These are phyloP conservation scores for Paramormyrops hopkinsi DNA, from an alignment of 2,797 vertebrate species.

Conservation along the genomic window DNA sequence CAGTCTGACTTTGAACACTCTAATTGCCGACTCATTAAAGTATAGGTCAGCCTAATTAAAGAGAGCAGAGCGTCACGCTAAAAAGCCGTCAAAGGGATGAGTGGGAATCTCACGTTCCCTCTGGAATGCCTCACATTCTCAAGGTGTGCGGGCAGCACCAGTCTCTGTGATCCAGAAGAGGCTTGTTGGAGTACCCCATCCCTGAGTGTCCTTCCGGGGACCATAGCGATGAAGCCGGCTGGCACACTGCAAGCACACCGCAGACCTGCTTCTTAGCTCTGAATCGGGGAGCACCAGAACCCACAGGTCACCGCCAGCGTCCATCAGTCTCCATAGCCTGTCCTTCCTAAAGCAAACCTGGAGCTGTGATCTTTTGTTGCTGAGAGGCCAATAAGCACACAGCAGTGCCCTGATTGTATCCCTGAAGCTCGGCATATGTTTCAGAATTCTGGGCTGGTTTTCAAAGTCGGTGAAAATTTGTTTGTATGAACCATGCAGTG, in stretches of 20 bases:
- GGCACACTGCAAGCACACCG: background rate
- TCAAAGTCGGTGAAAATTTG: conserved; percentile 2
- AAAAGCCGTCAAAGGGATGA: conserved; percentile 54
- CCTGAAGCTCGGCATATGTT: background rate
- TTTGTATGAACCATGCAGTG: background rate
- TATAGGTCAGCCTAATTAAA: conserved; percentile 64
- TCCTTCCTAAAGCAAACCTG: background rate
- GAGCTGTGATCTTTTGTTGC: background rate
- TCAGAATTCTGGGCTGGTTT: background rate
- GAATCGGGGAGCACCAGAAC: background rate
- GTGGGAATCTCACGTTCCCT: conserved; percentile 45
- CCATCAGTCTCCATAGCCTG: background rate
- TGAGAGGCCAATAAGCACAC: background rate
- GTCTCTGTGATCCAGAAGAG: background rate
- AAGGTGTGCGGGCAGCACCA: background rate
- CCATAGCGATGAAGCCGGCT: background rate
- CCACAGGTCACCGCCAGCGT: background rate
- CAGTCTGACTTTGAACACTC: conserved; percentile 20
- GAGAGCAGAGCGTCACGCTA: conserved; percentile 55
- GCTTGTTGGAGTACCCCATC: background rate
- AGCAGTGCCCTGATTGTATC: background rate
- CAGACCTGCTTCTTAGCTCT: conserved; percentile 11
- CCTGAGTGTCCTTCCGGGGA: background rate
- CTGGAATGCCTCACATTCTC: background rate
- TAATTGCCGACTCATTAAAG: conserved; percentile 52